Percentiles rank a stretch among this genome's conserved stretches.
Conservation (phyloP, 2,113 vertebrate species). For the Thunnus maccoyii region DNA sequence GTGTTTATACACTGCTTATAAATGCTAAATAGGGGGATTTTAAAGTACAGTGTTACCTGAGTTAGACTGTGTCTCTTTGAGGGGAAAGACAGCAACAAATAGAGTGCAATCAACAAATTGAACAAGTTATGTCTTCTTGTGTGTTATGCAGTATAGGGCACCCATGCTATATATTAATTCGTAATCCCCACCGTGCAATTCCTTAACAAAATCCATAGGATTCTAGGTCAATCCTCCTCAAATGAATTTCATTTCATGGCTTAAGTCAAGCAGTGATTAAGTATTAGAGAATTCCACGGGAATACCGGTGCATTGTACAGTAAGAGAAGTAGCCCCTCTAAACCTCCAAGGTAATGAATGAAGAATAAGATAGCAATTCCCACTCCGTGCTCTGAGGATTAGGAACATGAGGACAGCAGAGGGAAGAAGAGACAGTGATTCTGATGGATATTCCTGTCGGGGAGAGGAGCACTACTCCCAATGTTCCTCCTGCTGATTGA, state of each 20-base stretch:
- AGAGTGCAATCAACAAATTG: conserved; percentile 13
- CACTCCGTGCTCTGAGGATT: conserved; percentile 49
- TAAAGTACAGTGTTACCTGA: too few relatives aligned
- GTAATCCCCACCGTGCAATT: conserved; percentile 49
- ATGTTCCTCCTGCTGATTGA: conserved; percentile 60
- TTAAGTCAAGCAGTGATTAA: conserved; percentile 69
- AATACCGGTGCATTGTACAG: conserved; percentile 32
- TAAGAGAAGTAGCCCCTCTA: conserved; percentile 26
- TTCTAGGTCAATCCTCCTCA: conserved; percentile 69
- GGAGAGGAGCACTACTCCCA: conserved; percentile 45
- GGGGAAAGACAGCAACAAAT: not conserved
- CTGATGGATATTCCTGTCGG: conserved; percentile 69
- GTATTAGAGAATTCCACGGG: conserved; percentile 35
- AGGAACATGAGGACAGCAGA: conserved; percentile 49
- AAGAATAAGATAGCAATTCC: conserved; percentile 46
- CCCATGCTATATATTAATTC: conserved; percentile 40
- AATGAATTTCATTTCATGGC: conserved; percentile 63
- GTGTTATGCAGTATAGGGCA: not conserved
- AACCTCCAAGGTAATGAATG: conserved; percentile 58
- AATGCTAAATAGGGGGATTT: too few relatives aligned
- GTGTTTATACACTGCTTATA: too few relatives aligned
- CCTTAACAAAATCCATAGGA: conserved; percentile 52
- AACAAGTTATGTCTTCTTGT: not conserved
- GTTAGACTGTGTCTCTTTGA: not conserved
- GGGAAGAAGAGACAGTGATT: conserved; percentile 42